Base-by-base conservation (phyloP, 2,888 invertebrate species). In the Drosophila rellima region DNA sequence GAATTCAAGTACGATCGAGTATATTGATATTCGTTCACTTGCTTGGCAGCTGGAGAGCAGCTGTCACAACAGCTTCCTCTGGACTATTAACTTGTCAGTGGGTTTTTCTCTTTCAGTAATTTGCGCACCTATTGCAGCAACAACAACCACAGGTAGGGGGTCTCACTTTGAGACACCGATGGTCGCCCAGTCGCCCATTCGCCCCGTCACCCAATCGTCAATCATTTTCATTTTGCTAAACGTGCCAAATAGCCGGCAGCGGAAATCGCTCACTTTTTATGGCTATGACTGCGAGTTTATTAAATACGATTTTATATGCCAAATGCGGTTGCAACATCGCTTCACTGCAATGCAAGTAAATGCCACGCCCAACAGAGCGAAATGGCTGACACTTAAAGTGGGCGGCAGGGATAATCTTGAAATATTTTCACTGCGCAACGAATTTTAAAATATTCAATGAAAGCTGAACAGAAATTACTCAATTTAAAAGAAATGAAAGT, bases 51-150 rank as follows among this genome's bases (percentile, higher is more conserved):
- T 45, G 44, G 52, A 70, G 65, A 60, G 52, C 60, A 51, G 61
- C 71, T 71, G 72, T 74, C 78, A 74, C 66, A 74, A 77, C 67
- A 70, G 79, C 82, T 85, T 88, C 80, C 88, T 76, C 74, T 74
- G 54, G 74, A 50, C 79, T 71, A 84, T 82, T 84, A 84, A 84
- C 73, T 87, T 82, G 82, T 82, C 82, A 81, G 85, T 87, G 82
- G 75, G 78, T 65, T 69, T 65, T 42, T 18, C 35, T 45, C 35
- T 35, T 35, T 45, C 7, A 63, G 73, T 65, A 54, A 62, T 72
- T 80, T 75, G 70, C 67, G 65, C 70, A 54, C 60, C 69, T 68
- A 78, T 75, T 85, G 67, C 75, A 67, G 56, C 55, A 66, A 18
- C 20, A 56, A 31, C 48, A 42, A 18, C 45, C 33, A n/a, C 42